Percentiles rank a stretch among this genome's conserved stretches.
Conservation (phyloP, 2,113 vertebrate species). For the Choloepus hoffmanni region DNA sequence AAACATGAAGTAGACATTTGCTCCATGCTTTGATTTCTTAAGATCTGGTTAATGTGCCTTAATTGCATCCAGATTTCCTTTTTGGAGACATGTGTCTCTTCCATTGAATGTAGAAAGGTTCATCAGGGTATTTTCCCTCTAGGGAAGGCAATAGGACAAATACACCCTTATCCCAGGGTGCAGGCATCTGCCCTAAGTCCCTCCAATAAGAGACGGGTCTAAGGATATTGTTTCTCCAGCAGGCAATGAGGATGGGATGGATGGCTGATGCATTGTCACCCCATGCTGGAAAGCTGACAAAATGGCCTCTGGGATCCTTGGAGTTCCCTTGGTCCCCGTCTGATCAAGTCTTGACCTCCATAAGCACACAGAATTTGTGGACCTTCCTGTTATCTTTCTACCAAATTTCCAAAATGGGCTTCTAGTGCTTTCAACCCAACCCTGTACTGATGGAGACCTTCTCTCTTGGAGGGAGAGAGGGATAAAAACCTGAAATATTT, state of each 20-base stretch:
- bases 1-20: accelerated
- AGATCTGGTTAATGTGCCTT: background rate
- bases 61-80: background rate
- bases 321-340: too few relatives aligned
- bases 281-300: background rate
- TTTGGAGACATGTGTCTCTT: background rate
- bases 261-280: accelerated
- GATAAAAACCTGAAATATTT: too few relatives aligned
- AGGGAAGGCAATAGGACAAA: background rate
- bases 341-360: background rate
- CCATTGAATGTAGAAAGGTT: background rate
- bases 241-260: accelerated
- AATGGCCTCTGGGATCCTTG: background rate
- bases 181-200: background rate
- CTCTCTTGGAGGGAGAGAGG: background rate
- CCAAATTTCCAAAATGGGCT: background rate
- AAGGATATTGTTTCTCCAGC: too few relatives aligned
- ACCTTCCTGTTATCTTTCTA: background rate
- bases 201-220: background rate
- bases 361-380: background rate
- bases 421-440: background rate
- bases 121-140: background rate
- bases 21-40: background rate
- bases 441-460: too few relatives aligned
- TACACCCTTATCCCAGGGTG: background rate